Base-by-base conservation (phyloP, 2,797 vertebrate genomes). In the Centropyge bicolor region DNA sequence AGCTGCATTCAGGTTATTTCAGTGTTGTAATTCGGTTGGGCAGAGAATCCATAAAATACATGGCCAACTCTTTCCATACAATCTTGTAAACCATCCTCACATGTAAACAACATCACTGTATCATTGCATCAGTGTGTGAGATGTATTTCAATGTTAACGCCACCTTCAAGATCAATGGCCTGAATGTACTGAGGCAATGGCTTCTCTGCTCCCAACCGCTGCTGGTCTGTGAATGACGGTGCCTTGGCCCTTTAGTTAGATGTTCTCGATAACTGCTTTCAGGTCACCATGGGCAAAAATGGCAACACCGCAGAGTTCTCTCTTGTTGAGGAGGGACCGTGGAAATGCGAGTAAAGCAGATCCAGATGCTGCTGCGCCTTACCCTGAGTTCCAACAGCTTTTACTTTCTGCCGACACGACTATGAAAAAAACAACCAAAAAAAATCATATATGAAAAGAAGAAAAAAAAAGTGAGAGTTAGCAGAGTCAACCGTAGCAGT, bases 241-340 rank as follows among this genome's bases (percentile, higher is more conserved):
- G 95, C 91, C 95, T 89, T 96, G 91, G 90, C 89, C 90, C 91
- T 88, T 93, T 94, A 95, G 96, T 94, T 83, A 93, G 95, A 93
- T 96, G 89, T 96, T 95, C 92, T 96, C 95, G 92, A 90, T 96
- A 96, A 98, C 96, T 97, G 94, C 96, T 99, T 99, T 87, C 97
- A 99, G 98, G 97, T 98, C 86, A 96, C 96, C 95, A 94, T 97
- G 96, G 96, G 97, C 95, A 96, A 96, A 95, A 99, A 97, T 87
- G 98, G 97, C 93, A 98, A 96, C 95, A 95, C 97, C 77, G 94
- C 96, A 81, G 97, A 97, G 84, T 97, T 96, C 96, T 95, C 93
- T 90, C 94, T 96, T 95, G 96, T 96, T 93, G 98, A 98, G 89
- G 98, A 99, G 91, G 97, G 98, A 93, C 96, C 97, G 73, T 98